A percentile compares a stretch with the other conserved stretches of the same genome.
Conservation (phyloP, 2,113 vertebrate genomes). For the Philantomba maxwellii region DNA sequence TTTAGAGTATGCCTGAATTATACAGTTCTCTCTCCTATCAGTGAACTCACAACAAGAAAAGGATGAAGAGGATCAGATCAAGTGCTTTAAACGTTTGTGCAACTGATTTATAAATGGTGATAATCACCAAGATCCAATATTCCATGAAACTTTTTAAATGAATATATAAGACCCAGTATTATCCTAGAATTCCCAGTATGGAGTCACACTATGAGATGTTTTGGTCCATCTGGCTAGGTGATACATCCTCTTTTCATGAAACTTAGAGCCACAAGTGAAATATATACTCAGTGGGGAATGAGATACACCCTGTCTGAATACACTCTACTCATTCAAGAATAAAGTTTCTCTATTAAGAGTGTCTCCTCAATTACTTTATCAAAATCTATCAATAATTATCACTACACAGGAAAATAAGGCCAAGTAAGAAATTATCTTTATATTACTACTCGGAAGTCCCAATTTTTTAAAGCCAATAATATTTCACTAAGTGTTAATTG, state of each 20-base stretch:
- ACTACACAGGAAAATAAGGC: conserved; percentile 8
- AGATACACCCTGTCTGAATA: background rate
- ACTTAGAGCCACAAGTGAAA: background rate
- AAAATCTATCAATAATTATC: background rate
- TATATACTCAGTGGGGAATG: background rate
- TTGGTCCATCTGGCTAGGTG: background rate
- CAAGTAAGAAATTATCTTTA: background rate
- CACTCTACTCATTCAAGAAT: background rate
- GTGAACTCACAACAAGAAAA: background rate
- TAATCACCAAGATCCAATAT: background rate
- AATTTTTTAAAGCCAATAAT: background rate
- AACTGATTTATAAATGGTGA: background rate
- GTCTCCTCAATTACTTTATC: background rate
- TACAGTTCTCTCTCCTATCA: background rate
- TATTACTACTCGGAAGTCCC: background rate
- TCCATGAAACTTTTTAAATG: background rate
- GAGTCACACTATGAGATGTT: background rate
- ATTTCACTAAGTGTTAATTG: background rate
- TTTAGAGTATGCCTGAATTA: background rate
- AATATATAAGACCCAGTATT: background rate
- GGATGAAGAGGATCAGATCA: background rate
- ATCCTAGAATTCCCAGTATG: background rate
- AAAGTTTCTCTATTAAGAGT: background rate
- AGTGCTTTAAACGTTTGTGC: background rate
- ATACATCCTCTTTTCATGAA: background rate